Base-by-base conservation (phyloP, 2,113 vertebrate genomes). In the Ahaetulla prasina region DNA sequence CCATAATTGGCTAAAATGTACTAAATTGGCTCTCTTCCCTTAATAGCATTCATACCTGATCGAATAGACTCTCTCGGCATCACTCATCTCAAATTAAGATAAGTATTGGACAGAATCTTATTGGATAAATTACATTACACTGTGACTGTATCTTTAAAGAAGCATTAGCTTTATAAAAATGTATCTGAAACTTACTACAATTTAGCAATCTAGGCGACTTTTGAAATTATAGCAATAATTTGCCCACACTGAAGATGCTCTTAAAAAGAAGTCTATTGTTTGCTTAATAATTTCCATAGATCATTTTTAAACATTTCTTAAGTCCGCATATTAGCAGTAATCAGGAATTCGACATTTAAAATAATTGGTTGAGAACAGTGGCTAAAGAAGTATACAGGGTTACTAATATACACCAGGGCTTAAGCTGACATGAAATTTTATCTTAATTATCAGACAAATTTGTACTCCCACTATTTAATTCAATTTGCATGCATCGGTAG, bases 401-500 rank as follows among this genome's bases (percentile, higher is more conserved):
- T 98, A 98, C 98, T 97, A 97, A 98, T 98, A 97, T 98, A 97
- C 97, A 97, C 97, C 95, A 97, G 97, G 96, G 96, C 95, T 97
- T 98, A 96, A 96, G 96, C 97, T 98, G 98, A 98, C 98, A 98
- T 95, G 97, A 97, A 97, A 98, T 98, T 98, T 98, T 98, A 98
- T 98, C 98, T 98, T 98, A 98, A 98, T 98, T 98, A 98, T 98
- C 95, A 22, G 97, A 97, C 97, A 98, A 98, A 98, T 98, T 98
- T 98, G 97, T 98, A 98, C 98, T 98, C 98, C 98, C 98, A 98
- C 97, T 98, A 98, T 98, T 98, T 98, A 98, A 98, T 98, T 98
- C 98, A 98, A 98, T 98, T 98, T 98, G 97, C 98, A 98, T 98
- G 98, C 98, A 98, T 98, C 98, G 96, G 97, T 98, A 97, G 97